Evolutionary conservation across 1,140 invertebrate genomes (phyloP), one percentile per base, ranked within the genome.

Genomic region (Mylabris phalerata): DNA sequence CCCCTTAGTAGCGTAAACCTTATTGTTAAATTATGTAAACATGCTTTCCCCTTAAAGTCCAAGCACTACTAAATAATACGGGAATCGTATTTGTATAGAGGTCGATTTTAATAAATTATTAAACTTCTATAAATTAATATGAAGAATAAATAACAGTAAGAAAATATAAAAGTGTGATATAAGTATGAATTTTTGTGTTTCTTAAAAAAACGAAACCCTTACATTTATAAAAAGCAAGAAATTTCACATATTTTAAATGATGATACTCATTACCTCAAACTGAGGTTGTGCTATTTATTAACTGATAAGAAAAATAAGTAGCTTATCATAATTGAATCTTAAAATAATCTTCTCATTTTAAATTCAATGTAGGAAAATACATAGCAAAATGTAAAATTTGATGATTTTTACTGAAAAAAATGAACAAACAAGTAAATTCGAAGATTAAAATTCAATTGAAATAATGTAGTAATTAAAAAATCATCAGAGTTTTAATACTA

Each of bases 281-380:
- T 32, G 32, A 32, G 32, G 32, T 32, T 32, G 19, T 19, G 32
- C 59, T 67, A 69, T 67, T 65, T 67, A 69, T 69, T 63, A 66
- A 66, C 64, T 66, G 67, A 69, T 69, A 69, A 67, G 63, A 61
- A 60, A 60, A 66, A 66, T 67, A 67, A 66, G 60, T 61, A 40
- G 55, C 59, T 69, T 69, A 69, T 69, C 67, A 56, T 69, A 69
- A 69, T 69, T 69, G 67, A 69, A 69, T 69, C 67, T 67, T 44
- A n/a, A 9, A 11, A 42, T 42, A n/a, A 10, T 42, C 11, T 42
- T 42, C 41, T 42, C 11, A 32, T 42, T 42, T 42, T 42, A 42
- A 42, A 9, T 42, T 4, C 4, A 9, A 42, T 42, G 9, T 10
- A 42, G 11, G 10, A 40, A 42, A 42, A 42, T n/a, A 42, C 5